phyloP scores from a whole-genome alignment of 2,113 vertebrate species.

The Ibidorhyncha struthersii region DNA sequence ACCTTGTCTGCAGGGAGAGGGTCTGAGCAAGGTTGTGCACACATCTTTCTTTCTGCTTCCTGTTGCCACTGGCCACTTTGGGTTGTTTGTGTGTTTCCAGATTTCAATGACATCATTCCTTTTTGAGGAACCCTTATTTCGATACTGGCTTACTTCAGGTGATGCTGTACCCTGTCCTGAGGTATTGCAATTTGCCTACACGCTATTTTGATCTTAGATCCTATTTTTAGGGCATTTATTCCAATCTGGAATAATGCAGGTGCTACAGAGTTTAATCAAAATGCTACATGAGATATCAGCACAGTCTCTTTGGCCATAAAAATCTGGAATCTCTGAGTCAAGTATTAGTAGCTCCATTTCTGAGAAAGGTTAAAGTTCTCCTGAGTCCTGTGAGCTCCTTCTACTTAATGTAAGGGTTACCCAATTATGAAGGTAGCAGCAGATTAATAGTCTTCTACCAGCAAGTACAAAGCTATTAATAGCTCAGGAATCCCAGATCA shows the following conservation, averaged over 20 bases:
- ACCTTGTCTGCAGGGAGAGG: background rate
- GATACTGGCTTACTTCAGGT: background rate
- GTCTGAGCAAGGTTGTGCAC: background rate
- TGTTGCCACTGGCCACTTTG: background rate
- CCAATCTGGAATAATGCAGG: background rate
- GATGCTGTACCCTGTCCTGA: background rate
- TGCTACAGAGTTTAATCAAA: background rate
- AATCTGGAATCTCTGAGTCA: background rate
- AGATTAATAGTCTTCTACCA: background rate
- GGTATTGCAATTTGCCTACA: background rate
- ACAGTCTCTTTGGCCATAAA: background rate
- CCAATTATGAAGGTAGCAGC: background rate
- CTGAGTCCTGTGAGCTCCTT: background rate
- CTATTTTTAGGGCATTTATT: background rate
- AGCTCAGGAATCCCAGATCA: constrained; percentile 29
- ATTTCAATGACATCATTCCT: background rate
- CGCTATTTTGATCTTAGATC: background rate
- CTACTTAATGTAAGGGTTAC: background rate
- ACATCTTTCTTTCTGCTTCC: background rate
- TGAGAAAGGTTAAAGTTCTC: background rate
- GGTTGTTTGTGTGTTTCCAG: background rate
- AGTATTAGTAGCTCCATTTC: background rate
- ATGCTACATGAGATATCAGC: background rate
- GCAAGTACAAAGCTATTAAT: constrained; percentile 6
- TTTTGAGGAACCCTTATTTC: background rate